phyloP scores from a whole-genome alignment of 2,113 vertebrate genomes.

The Limnothrissa miodon region DNA sequence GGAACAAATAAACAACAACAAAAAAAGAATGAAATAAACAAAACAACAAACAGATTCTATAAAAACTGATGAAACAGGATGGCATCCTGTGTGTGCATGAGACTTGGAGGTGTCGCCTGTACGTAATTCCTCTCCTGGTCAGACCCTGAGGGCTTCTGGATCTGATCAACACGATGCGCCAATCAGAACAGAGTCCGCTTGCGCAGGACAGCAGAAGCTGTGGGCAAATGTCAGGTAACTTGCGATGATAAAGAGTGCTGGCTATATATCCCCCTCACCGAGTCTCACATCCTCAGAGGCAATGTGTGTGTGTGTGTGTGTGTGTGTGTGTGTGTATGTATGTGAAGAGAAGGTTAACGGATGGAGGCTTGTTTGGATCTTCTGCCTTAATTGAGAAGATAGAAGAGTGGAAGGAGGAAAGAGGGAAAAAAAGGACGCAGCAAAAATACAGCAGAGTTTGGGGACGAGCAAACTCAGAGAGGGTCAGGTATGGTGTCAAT shows the following conservation, averaged over 20 bases:
- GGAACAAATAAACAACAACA: slow-evolving; percentile 18
- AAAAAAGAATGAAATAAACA: slow-evolving; percentile 29
- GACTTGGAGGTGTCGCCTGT: neutral
- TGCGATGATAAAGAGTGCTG: neutral
- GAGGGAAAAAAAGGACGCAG: neutral
- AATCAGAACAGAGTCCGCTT: neutral
- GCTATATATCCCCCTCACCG: neutral
- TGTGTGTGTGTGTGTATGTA: neutral
- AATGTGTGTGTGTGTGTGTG: neutral
- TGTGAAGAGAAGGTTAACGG: neutral
- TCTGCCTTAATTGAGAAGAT: neutral
- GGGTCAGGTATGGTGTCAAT: neutral
- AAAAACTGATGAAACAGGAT: neutral
- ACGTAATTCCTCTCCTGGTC: neutral
- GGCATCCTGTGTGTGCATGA: neutral
- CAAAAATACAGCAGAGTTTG: neutral
- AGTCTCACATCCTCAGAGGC: neutral
- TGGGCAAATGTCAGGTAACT: neutral
- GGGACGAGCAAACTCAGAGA: neutral
- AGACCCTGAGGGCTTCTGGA: neutral
- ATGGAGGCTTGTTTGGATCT: neutral
- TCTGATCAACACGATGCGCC: neutral
- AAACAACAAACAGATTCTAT: slow-evolving; percentile 4
- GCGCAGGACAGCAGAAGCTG: neutral
- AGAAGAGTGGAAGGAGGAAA: neutral